Base-by-base conservation (phyloP, 1,140 invertebrate genomes). In the Scaptomyza hsui region DNA sequence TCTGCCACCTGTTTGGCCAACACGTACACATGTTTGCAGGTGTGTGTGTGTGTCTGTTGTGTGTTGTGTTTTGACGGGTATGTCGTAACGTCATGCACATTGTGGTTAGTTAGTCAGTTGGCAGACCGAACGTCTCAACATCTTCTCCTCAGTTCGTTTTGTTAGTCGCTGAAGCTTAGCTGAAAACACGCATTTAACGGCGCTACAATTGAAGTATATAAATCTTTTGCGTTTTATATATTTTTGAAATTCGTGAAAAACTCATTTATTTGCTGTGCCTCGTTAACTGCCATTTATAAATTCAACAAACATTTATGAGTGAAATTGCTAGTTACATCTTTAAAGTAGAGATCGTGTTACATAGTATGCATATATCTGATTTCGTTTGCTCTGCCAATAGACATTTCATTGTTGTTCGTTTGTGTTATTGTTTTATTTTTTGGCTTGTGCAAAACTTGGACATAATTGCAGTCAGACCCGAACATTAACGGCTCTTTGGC, bases 71-170 rank as follows among this genome's bases (percentile, higher is more conserved):
- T 77, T 44, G 48, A 60, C 62, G 35, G 12, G 63, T 52, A 62
- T 81, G 53, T 81, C 68, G 59, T 81, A 81, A 81, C 78, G 21
- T 62, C 76, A 61, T 70, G 72, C 61, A 67, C 72, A 81, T 63
- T 76, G 67, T 57, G 61, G 61, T 60, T 60, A 72, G 24, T 32
- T 42, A 26, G 26, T 55, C 15, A 39, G 68, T 29, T 57, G 16
- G 10, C 12, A 37, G 32, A 37, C 32, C 12, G 4, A 37, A 12
- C 32, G 32, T 37, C 16, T 48, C 13, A 16, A 12, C 44, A 35
- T 48, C 44, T 10, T 6, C 24, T 47, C 18, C 26, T 47, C 18
- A 35, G 24, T 47, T 12, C 12, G 56, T 45, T 55, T 55, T 29
- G 47, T 19, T 32, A 42, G 15, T 53, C 35, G 35, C 18, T 70